phyloP scores from a whole-genome alignment of 2,888 invertebrate species.

The Erebia palarica region DNA sequence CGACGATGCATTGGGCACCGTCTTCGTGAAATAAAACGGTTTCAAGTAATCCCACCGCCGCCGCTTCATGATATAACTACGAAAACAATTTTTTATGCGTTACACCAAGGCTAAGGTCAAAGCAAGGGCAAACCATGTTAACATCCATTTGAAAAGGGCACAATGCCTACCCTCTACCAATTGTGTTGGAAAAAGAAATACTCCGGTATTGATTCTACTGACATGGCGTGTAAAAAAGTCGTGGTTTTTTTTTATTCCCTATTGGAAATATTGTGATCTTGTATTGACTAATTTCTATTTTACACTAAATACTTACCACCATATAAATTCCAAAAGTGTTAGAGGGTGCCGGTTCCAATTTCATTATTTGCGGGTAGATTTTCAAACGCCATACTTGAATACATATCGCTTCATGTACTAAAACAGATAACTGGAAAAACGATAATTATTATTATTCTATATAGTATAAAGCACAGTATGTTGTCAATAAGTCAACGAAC shows the following conservation, averaged over 20 bases:
- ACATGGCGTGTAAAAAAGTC: too few species aligned
- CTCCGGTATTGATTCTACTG: too few species aligned
- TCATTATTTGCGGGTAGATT: conserved; percentile 89
- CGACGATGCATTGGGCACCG: conserved; percentile 89
- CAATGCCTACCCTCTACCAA: too few species aligned
- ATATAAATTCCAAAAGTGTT: conserved; percentile 90
- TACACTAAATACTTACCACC: conserved; percentile 76
- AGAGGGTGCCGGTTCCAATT: conserved; percentile 84
- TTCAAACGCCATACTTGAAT: conserved; percentile 93
- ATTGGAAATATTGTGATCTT: too few species aligned
- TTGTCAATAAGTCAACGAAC: background rate
- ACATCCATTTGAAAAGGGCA: too few species aligned
- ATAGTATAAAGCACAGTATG: background rate
- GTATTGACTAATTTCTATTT: background rate
- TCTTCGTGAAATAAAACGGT: conserved; percentile 91
- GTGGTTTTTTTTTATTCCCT: too few species aligned
- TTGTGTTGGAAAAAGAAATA: too few species aligned
- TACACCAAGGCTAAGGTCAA: too few species aligned
- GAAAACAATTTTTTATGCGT: background rate
- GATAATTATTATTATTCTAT: background rate
- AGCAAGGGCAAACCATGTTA: too few species aligned
- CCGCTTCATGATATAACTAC: conserved; percentile 90
- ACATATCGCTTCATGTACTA: conserved; percentile 92
- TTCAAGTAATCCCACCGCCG: conserved; percentile 90
- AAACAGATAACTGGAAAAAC: conserved; percentile 82